These are phyloP conservation scores for Hydrochoerus hydrochaeris DNA, from an alignment of 2,113 vertebrate genomes.

Conservation along the genomic window DNA sequence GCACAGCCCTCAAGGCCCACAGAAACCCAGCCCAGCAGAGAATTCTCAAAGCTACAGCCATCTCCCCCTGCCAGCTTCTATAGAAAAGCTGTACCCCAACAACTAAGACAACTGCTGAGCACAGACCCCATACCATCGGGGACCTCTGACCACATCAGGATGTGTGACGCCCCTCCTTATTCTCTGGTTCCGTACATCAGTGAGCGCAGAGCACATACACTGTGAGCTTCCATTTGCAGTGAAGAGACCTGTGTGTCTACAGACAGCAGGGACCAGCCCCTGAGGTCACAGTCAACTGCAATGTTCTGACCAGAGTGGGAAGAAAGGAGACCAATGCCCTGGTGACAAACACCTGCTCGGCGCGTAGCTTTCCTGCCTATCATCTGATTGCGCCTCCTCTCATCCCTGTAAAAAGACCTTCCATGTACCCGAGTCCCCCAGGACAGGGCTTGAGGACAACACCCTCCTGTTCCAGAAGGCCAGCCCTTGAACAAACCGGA, in stretches of 20 bases:
- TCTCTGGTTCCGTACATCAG: background rate
- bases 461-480: background rate
- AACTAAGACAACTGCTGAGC: background rate
- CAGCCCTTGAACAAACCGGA: background rate
- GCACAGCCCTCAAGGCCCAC: background rate
- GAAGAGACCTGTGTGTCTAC: background rate
- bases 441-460: background rate
- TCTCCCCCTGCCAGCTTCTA: background rate
- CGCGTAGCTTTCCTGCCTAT: too few species aligned
- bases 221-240: background rate
- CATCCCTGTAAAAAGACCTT: background rate
- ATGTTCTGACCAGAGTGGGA: background rate
- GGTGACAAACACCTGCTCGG: background rate
- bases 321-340: background rate
- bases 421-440: background rate
- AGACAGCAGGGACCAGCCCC: background rate
- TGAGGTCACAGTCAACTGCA: background rate
- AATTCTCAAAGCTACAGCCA: background rate
- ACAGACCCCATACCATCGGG: background rate
- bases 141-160: background rate
- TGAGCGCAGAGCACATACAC: too few species aligned
- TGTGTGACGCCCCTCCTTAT: background rate
- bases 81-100: background rate
- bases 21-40: background rate
- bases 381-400: fast-evolving